A percentile compares a stretch with the other conserved stretches of the same genome.
Evolutionary conservation across 2,888 invertebrate genomes (phyloP).

Genomic region (Cephus pulcher): DNA sequence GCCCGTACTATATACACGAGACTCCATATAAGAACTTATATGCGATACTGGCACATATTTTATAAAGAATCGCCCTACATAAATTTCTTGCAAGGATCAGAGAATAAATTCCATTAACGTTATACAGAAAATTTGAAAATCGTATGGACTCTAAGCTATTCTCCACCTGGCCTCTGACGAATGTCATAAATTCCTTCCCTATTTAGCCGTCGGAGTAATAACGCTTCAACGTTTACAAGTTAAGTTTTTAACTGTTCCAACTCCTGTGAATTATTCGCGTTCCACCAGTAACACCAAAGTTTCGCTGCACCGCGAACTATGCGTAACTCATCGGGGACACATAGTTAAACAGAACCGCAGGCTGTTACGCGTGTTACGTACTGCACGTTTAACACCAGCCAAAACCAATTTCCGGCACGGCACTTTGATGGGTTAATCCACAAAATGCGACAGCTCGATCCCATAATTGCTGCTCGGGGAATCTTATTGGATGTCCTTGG

Average conservation of each 20-base stretch:
- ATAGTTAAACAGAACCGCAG: conserved; percentile 25
- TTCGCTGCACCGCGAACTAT: neutral
- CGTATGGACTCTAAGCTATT: neutral
- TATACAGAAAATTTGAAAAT: neutral
- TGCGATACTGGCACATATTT: neutral
- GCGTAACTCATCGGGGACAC: conserved; percentile 11
- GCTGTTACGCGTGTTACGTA: conserved; percentile 8
- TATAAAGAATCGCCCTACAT: neutral
- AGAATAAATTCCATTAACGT: too few species aligned
- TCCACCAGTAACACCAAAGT: neutral
- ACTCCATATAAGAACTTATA: neutral
- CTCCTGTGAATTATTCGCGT: neutral
- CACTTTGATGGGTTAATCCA: conserved; percentile 33
- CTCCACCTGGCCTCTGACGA: neutral
- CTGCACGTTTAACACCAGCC: conserved; percentile 12
- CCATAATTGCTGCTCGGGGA: neutral
- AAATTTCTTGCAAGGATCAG: neutral
- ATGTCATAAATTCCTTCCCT: neutral
- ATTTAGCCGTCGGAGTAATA: neutral
- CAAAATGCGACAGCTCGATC: conserved; percentile 2
- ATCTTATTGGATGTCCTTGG: neutral
- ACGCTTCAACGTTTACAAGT: neutral
- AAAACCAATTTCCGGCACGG: conserved; percentile 29
- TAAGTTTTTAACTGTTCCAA: neutral
- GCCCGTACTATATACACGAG: neutral